Evolutionary conservation across 2,888 invertebrate genomes (phyloP).

Genomic region (Tipula unca): DNA sequence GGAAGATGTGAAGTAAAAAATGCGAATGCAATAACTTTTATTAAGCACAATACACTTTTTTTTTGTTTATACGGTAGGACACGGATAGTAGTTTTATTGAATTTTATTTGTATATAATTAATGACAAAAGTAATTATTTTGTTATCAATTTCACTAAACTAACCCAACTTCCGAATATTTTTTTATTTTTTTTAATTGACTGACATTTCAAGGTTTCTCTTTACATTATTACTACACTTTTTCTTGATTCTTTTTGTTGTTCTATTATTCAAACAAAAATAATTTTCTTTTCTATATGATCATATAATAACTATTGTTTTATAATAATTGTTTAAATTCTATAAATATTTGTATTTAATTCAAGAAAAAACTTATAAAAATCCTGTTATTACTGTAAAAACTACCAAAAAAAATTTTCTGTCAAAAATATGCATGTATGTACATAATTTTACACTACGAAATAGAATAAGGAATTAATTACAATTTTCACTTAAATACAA

Average conservation of each 20-base stretch:
- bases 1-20: background rate
- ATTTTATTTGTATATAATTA: background rate
- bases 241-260: background rate
- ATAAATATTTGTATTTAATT: background rate
- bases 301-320: background rate
- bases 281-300: background rate
- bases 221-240: background rate
- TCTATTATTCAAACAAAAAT: background rate
- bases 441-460: background rate
- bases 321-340: background rate
- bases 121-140: background rate
- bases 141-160: background rate
- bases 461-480: background rate
- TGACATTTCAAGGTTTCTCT: constrained; percentile 14
- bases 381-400: constrained; percentile 8
- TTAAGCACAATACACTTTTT: background rate
- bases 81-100: background rate
- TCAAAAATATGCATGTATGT: background rate
- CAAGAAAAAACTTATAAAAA: background rate
- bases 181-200: background rate
- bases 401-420: background rate
- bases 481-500: background rate
- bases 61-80: background rate
- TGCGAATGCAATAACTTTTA: background rate
- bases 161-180: background rate